phyloP scores from a whole-genome alignment of 92 coral and sea anemone species.

The Epizoanthus scotinus region DNA sequence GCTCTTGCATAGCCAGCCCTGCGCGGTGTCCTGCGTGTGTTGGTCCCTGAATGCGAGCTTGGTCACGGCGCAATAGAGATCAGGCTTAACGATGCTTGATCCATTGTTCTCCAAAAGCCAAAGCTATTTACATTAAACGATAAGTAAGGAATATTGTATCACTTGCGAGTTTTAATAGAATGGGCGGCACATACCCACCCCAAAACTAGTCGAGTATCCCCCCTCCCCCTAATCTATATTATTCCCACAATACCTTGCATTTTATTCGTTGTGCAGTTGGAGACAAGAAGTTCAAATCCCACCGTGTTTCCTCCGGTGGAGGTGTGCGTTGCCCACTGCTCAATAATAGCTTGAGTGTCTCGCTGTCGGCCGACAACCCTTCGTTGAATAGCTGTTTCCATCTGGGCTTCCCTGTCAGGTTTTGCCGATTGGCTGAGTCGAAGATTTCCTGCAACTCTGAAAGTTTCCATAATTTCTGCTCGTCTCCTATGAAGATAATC shows the following conservation, averaged over 20 bases:
- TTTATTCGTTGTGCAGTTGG: slow-evolving; percentile 15
- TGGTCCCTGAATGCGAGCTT: neutral
- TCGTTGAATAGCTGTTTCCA: slow-evolving; percentile 8
- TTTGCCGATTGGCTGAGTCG: neutral
- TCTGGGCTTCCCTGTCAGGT: neutral
- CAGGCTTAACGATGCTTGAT: neutral
- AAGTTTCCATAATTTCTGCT: neutral
- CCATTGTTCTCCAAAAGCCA: slow-evolving; percentile 2
- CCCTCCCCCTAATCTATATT: too few relatives aligned
- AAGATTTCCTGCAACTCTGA: neutral
- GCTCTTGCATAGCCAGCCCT: slow-evolving; percentile 17
- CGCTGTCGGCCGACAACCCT: slow-evolving; percentile 3
- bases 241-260: slow-evolving; percentile 6
- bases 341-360: neutral
- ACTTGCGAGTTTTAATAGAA: too few relatives aligned
- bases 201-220: too few relatives aligned
- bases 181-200: too few relatives aligned
- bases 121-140: neutral
- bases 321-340: neutral
- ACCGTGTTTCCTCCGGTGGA: neutral
- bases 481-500: neutral
- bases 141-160: too few relatives aligned
- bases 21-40: neutral
- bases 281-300: slow-evolving; percentile 17
- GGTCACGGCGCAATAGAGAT: slow-evolving; percentile 2